Evolutionary conservation across 1,140 invertebrate species (phyloP).

Genomic region (Pseudomyrmex concolor): DNA sequence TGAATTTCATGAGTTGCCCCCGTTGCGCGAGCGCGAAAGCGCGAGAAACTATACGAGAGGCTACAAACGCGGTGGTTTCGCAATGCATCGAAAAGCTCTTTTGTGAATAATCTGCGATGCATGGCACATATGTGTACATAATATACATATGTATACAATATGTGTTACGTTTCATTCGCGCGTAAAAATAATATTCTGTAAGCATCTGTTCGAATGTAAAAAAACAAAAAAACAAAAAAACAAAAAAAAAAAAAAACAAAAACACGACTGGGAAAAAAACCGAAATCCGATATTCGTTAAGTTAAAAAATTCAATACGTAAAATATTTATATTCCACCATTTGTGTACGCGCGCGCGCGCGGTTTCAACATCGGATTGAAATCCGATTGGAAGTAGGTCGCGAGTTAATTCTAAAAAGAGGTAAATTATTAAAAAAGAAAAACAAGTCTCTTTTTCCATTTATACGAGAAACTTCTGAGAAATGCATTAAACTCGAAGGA

Average conservation of each 20-base stretch:
- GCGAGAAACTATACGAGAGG: neutral
- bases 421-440: neutral
- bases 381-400: constrained; percentile 22
- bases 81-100: neutral
- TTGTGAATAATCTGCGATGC: neutral
- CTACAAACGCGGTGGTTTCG: constrained; percentile 20
- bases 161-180: neutral
- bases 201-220: neutral
- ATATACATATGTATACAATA: neutral
- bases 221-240: too few species aligned
- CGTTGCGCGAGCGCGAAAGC: constrained; percentile 8
- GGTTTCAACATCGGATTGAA: neutral
- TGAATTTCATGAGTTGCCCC: constrained; percentile 42
- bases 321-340: neutral
- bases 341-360: too few species aligned
- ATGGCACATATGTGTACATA: neutral
- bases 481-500: constrained; percentile 26
- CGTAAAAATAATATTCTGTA: neutral
- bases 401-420: neutral
- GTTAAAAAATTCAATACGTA: neutral
- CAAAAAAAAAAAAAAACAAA: too few species aligned
- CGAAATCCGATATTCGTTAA: neutral
- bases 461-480: constrained; percentile 10
- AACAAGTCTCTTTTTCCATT: neutral
- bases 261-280: neutral